phyloP scores from a whole-genome alignment of 2,113 vertebrate species.

The Osmerus eperlanus region DNA sequence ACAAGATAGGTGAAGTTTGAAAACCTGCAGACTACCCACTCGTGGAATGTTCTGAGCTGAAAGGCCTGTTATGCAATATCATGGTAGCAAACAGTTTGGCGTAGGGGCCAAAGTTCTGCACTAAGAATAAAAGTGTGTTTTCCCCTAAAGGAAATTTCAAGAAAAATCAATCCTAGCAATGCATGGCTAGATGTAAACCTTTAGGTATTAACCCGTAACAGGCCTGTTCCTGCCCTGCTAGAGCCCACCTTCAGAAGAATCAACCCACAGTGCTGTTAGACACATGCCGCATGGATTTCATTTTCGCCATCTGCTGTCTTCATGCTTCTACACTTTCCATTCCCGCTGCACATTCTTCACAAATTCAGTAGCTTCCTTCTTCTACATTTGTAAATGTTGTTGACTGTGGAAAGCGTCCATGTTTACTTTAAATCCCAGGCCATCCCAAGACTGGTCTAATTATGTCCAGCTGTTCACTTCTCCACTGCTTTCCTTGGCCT shows the following conservation, averaged over 20 bases:
- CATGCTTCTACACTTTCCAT: constrained; percentile 83
- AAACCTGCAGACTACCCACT: constrained; percentile 25
- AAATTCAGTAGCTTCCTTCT: constrained; percentile 98
- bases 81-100: constrained; percentile 38
- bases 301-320: constrained; percentile 90
- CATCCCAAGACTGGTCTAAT: constrained; percentile 87
- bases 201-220: constrained; percentile 63
- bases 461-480: constrained; percentile 88
- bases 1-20: constrained; percentile 1
- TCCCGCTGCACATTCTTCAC: constrained; percentile 90
- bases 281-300: constrained; percentile 80
- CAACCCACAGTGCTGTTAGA: constrained; percentile 63
- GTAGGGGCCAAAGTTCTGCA: constrained; percentile 31
- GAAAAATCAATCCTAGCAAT: constrained; percentile 32
- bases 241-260: constrained; percentile 66
- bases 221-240: constrained; percentile 47
- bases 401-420: constrained; percentile 96
- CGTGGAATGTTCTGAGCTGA: constrained; percentile 27
- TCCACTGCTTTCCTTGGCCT: constrained; percentile 83
- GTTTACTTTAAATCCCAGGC: constrained; percentile 93
- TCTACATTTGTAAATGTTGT: constrained; percentile 96
- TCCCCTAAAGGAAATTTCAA: constrained; percentile 41
- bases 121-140: constrained; percentile 28
- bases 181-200: constrained; percentile 55
- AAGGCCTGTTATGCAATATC: constrained; percentile 9